Base-by-base conservation (phyloP, 1,140 invertebrate species). In the Drosophila chauvacae region DNA sequence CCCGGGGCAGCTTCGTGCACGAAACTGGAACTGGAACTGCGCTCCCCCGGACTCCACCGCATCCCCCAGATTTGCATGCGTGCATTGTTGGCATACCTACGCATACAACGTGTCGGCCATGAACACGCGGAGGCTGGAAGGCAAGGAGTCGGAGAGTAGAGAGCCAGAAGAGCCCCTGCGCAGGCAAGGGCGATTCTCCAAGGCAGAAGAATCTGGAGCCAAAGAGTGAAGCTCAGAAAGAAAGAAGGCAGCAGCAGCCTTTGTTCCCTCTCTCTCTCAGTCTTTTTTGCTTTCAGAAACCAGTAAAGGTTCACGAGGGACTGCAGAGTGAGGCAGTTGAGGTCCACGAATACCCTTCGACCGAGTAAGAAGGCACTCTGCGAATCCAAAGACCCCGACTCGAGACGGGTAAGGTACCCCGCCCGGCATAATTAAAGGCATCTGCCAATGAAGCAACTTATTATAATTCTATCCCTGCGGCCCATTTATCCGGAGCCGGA, bases 41-140 rank as follows among this genome's bases (percentile, higher is more conserved):
- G 5, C 66, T 26, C 23, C 26, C n/a, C 16, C 6, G 7, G 7
- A 7, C 44, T 47, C 20, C 20, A 1, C 9, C n/a, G 3, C 48
- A 33, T 33, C 30, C 28, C 18, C 35, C 16, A 85, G 73, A 88
- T 88, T 88, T 91, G 83, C 86, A 91, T 92, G 81, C 81, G 81
- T 91, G 71, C 84, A 85, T 92, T 82, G 84, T 77, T 90, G 80
- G 81, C 80, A 91, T 91, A 88, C 91, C 91, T 91, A 91, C 91
- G 91, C 91, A 92, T 78, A 69, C 74, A 53, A 61, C 59, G 80
- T 82, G 78, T 80, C 74, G 70, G 56, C 63, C 59, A 35, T 58
- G 59, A 68, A 62, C 55, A 69, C 56, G 60, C 42, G 57, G 18
- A 23, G 53, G 37, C 47, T 48, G 47, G 13, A 44, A 47, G 20